Conservation (phyloP, 2,888 invertebrate genomes). For the Arctia plantaginis region DNA sequence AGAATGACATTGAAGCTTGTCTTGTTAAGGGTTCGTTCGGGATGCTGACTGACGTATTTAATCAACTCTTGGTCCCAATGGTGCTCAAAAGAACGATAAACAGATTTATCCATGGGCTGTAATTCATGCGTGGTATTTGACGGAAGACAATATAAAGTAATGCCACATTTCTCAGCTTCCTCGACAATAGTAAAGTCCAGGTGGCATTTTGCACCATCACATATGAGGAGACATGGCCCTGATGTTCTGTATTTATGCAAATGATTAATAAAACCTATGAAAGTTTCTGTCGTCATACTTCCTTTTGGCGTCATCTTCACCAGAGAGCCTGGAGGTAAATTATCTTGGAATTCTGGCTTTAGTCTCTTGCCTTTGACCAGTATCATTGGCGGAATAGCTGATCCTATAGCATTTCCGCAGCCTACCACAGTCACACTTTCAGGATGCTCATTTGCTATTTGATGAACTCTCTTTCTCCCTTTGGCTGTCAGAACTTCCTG, state of each 20-base stretch:
- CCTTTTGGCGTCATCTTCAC: constrained; percentile 8
- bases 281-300: too few relatives aligned
- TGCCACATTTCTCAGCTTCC: constrained; percentile 35
- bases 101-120: constrained; percentile 45
- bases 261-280: constrained; percentile 19
- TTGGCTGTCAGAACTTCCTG: constrained; percentile 1
- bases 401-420: constrained; percentile 32
- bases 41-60: constrained; percentile 29
- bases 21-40: constrained; percentile 22
- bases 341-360: constrained; percentile 35
- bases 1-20: too few relatives aligned
- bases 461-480: constrained; percentile 40
- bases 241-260: constrained; percentile 35
- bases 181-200: constrained; percentile 31
- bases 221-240: constrained; percentile 34
- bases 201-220: constrained; percentile 39
- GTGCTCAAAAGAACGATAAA: constrained; percentile 41
- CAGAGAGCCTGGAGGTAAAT: constrained; percentile 33
- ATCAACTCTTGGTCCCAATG: constrained; percentile 28
- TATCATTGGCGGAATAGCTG: constrained; percentile 32
- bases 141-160: constrained; percentile 27
- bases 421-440: constrained; percentile 29
- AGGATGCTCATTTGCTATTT: constrained; percentile 31
- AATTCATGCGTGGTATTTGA: constrained; percentile 40
- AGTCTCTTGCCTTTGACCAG: constrained; percentile 37